Base-by-base conservation (phyloP, 2,888 invertebrate genomes). In the Lapara coniferarum region DNA sequence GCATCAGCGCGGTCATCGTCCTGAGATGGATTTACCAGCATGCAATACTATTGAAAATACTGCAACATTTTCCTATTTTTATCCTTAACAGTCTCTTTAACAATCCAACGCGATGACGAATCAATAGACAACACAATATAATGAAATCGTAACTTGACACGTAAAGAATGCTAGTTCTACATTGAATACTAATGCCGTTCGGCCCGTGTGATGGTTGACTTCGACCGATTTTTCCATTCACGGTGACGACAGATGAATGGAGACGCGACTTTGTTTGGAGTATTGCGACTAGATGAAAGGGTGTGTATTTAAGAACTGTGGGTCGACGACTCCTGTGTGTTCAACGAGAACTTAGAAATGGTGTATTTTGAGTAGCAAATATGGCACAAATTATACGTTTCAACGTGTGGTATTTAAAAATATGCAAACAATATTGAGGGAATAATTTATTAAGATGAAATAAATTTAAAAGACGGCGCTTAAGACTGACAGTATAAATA, bases 201-300 rank as follows among this genome's bases (percentile, higher is more conserved):
- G 58, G 59, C 5, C 6, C 46, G 46, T 46, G 46, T 19, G 63
- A 63, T 63, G 49, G 10, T 19, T 30, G 13, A 57, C 30, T 5
- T 63, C 46, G 19, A 16, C 19, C 46, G 49, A 63, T 63, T 63
- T 49, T 63, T 49, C 46, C 49, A 63, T 63, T 49, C 63, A 49
- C 19, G 3, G 63, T 19, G 63, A 49, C 13, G 63, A 63, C 63
- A 49, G 46, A 49, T 63, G 63, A 63, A 63, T 63, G 63, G 57
- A 0, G 37, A 37, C 37, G 2, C 25, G 25, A 25, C 25, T 30
- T 16, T 46, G 59, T 63, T 46, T 46, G 19, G 49, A 16, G 16
- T 49, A 49, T 49, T 49, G 57, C 14, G 56, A 13, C 46, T 49
- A 63, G 49, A 19, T 13, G 16, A 49, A 7, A 49, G 37, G 49